Evolutionary conservation across 2,113 vertebrate genomes (phyloP), one percentile per base, ranked within the genome.

Genomic region (Phoenicopterus ruber): DNA sequence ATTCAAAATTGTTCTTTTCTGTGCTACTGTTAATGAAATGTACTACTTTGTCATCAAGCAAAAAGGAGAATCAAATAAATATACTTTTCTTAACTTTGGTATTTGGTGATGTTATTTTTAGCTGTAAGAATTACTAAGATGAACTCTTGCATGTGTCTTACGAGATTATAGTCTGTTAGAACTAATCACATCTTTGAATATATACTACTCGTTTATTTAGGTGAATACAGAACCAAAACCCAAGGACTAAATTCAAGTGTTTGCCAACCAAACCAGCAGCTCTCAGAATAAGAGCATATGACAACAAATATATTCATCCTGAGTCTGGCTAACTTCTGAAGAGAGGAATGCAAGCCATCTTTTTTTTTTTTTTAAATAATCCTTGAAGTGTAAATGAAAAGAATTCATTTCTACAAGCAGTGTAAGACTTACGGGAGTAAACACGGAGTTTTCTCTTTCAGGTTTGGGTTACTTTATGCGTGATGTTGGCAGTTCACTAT

Each of bases 51-150:
- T 81, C 62, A 79, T 84, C 58, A 40, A 50, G 69, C 26, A 66
- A 66, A 81, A 93, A 70, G 82, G 50, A 92, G 38, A 95, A 54
- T 82, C 32, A 85, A 97, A 97, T 96, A 97, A 97, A 97, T 57
- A 55, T 3, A 71, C 62, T 93, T 97, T 97, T 95, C 78, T 47
- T 88, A 96, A 69, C 31, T 66, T 81, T 61, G 69, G 69, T 84
- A 81, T 87, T 81, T 84, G 70, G 21, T 73, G 46, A 82, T 85
- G 6, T 0, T 94, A 38, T 72, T 94, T 94, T 74, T 55, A 69
- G 34, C 55, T 82, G 16, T 86, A 80, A 55, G 49, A 73, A 66
- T 66, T 66, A 70, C 5, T 87, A 69, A 61, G 28, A 52, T 57
- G 26, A 65, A 22, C 14, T 84, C 49, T 89, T 84, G 17, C 4